phyloP scores from a whole-genome alignment of 2,797 vertebrate species.

The Myotis findleyi region DNA sequence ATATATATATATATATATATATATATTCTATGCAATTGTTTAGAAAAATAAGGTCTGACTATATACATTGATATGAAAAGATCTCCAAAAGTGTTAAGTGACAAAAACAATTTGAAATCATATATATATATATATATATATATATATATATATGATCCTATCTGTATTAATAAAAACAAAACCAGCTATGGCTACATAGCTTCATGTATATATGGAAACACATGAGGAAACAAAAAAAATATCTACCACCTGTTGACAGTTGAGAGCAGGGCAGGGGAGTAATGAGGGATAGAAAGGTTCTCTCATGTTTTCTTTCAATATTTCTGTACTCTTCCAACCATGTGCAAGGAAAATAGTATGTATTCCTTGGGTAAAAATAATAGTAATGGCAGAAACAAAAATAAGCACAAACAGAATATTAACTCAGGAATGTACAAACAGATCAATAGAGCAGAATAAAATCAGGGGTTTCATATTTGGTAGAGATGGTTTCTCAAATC shows the following conservation, averaged over 20 bases:
- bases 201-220: constrained; percentile 46
- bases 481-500: background rate
- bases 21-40: background rate
- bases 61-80: background rate
- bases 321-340: constrained; percentile 58
- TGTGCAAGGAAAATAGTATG: constrained; percentile 43
- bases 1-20: background rate
- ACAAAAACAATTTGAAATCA: constrained; percentile 51
- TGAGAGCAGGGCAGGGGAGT: background rate
- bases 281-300: constrained; percentile 16
- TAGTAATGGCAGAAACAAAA: constrained; percentile 26
- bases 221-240: constrained; percentile 39
- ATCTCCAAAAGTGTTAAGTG: background rate
- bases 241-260: constrained; percentile 37
- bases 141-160: background rate
- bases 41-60: background rate
- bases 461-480: background rate
- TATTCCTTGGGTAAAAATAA: constrained; percentile 36
- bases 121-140: background rate
- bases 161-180: constrained; percentile 34
- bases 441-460: background rate
- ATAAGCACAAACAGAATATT: background rate
- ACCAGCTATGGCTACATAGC: background rate
- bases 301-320: constrained; percentile 59
- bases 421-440: background rate